These are phyloP conservation scores for Cerceris rybyensis DNA, from an alignment of 2,888 invertebrate genomes.

Conservation along the genomic window DNA sequence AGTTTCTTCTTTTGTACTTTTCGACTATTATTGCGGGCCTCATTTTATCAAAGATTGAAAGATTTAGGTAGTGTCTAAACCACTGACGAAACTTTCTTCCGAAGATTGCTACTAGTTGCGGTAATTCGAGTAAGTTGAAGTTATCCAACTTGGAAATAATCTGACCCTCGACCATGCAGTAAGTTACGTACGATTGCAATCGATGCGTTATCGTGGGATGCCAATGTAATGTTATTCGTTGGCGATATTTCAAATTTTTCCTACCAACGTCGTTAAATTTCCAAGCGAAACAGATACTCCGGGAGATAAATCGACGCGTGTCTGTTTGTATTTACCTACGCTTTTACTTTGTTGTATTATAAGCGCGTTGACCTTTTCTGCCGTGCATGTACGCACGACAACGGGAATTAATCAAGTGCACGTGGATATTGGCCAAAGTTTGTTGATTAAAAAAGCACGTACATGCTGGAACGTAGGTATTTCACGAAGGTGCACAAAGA, in stretches of 20 bases:
- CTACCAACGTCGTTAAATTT: neutral
- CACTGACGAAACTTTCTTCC: too few relatives aligned
- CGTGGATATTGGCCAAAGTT: constrained; percentile 2
- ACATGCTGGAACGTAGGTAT: neutral
- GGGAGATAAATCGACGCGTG: neutral
- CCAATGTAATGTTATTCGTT: too few relatives aligned
- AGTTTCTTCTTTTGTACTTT: neutral
- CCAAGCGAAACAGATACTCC: neutral
- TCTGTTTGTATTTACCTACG: constrained; percentile 8
- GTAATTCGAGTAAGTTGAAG: too few relatives aligned
- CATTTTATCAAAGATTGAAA: too few relatives aligned
- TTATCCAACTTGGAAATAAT: too few relatives aligned
- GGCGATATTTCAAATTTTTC: neutral
- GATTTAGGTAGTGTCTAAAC: too few relatives aligned
- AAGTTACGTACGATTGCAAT: neutral
- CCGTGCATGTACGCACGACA: neutral
- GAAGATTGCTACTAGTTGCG: too few relatives aligned
- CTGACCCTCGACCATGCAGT: neutral
- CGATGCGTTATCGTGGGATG: neutral
- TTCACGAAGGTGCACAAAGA: neutral
- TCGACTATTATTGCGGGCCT: too few relatives aligned
- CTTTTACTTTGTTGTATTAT: neutral
- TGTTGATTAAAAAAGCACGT: neutral
- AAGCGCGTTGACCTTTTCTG: constrained; percentile 6
- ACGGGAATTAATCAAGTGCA: constrained; percentile 24